Base-by-base conservation (phyloP, 2,113 vertebrate species). In the Corydoras sp. region DNA sequence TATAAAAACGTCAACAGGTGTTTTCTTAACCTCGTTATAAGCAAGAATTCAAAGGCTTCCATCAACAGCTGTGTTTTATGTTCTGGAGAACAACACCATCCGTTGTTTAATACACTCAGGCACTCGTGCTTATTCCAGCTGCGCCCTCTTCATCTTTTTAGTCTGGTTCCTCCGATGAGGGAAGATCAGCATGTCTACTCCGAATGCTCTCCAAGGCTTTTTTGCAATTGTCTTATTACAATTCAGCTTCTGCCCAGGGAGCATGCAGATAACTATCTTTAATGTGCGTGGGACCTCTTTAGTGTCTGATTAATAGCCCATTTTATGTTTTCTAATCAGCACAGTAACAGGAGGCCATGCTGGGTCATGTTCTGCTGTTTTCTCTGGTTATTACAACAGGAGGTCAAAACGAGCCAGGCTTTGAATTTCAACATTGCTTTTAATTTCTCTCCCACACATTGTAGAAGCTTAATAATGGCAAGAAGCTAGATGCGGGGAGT, bases 251-350 rank as follows among this genome's bases (percentile, higher is more conserved):
- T 43, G 31, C 53, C 53, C 30, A 56, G 65, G 65, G 65, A 56
- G 65, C 65, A 55, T 5, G 53, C 51, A 55, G 51, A 67, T 67
- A 30, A 54, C 24, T 49, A 32, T 67, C 53, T 55, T 49, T 35
- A 29, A 55, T 68, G 53, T 15, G 53, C 10, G 65, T 4, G 14
- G 51, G 65, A 32, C 53, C 65, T 68, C 65, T 68, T 58, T 54
- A 56, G 65, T 55, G 30, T 56, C 14, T 32, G 65, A 10, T 68
- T 56, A 68, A 68, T 68, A 35, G 53, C 53, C 65, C 53, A 10
- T 56, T 68, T 68, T 68, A 68, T 56, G 65, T 5, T 13, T 43
- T 68, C 65, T 54, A 68, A 68, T 68, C 65, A 58, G 30, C 6
- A 14, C 53, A 35, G 53, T 56, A 58, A 68, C 65, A 68, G 53